Conservation (phyloP, 2,888 invertebrate genomes). For the Chrysina gloriosa region DNA sequence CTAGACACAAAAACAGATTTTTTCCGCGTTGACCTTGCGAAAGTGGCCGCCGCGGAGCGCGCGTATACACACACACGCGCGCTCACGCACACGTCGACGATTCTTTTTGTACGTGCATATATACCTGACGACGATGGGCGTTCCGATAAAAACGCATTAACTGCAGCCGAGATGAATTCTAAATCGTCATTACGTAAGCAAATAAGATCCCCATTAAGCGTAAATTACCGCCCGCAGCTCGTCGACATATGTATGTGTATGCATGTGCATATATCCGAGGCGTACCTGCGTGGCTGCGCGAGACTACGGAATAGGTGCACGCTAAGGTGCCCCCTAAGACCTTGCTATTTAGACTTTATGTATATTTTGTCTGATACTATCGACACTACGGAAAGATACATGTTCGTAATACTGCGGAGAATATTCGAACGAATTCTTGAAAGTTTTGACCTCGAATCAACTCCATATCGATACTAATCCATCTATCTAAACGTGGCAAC, state of each 20-base stretch:
- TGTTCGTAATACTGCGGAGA: too few relatives aligned
- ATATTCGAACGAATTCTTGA: too few relatives aligned
- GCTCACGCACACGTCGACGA: not conserved
- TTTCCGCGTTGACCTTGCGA: slow-evolving; percentile 17
- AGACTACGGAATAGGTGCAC: too few relatives aligned
- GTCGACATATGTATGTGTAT: too few relatives aligned
- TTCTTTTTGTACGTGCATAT: not conserved
- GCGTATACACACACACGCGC: not conserved
- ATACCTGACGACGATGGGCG: not conserved
- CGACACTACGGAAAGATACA: too few relatives aligned
- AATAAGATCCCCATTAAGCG: slow-evolving; percentile 4
- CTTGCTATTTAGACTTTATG: slow-evolving; percentile 16
- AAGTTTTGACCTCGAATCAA: too few relatives aligned
- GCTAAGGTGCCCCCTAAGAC: slow-evolving; percentile 12
- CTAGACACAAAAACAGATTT: slow-evolving; percentile 27
- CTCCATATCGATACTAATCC: too few relatives aligned
- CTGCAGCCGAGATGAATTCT: slow-evolving; percentile 4
- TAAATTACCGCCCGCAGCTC: slow-evolving; percentile 2
- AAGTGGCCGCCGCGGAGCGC: too few relatives aligned
- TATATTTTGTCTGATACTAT: too few relatives aligned
- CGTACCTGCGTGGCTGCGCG: too few relatives aligned
- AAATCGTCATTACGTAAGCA: slow-evolving; percentile 9
- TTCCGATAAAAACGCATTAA: slow-evolving; percentile 24
- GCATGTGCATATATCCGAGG: too few relatives aligned
- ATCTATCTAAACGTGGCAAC: too few relatives aligned